Evolutionary conservation across 2,113 vertebrate genomes (phyloP), one percentile per base, ranked within the genome.

Genomic region (Eleginops maclovinus): DNA sequence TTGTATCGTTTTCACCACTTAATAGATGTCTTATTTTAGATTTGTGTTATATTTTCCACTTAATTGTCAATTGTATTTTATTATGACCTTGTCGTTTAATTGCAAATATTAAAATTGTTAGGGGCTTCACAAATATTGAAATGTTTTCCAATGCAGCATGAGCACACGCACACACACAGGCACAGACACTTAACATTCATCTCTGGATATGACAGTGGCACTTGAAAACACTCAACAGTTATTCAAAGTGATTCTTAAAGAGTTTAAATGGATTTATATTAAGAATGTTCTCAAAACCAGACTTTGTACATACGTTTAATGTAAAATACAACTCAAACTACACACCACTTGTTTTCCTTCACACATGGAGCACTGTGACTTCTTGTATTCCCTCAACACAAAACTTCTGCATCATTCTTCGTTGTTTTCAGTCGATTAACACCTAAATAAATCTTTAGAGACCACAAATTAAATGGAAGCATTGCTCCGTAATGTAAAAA

Each of bases 381-480:
- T n/a, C 28, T 47, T 55, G 28, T 71, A n/a, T n/a, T 10, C 44
- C 41, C 40, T 53, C 63, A 63, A 44, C 58, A 46, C 60, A 68
- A 15, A 60, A 49, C 66, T 41, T 68, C 12, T 14, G 64, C 36
- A 67, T 63, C 16, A 26, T 59, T 50, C 36, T 40, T 40, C 47
- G 17, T 36, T 14, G 11, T 75, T 62, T 31, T 16, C 26, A 43
- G 17, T 53, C 44, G 4, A 62, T 50, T 65, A 50, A 53, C 53
- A 44, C 14, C 17, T 26, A 26, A 53, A 8, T 51, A 5, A 54
- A 71, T 40, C 51, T 41, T 24, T 28, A 28, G 43, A 51, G 43
- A 53, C 24, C 36, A 53, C 21, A 70, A 79, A 53, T 55, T 3
- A 77, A 71, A 51, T n/a, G 50, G 9, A 54, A 28, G 44, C 17